phyloP scores from a whole-genome alignment of 1,140 invertebrate species.

The Sminthurinus signatus region DNA sequence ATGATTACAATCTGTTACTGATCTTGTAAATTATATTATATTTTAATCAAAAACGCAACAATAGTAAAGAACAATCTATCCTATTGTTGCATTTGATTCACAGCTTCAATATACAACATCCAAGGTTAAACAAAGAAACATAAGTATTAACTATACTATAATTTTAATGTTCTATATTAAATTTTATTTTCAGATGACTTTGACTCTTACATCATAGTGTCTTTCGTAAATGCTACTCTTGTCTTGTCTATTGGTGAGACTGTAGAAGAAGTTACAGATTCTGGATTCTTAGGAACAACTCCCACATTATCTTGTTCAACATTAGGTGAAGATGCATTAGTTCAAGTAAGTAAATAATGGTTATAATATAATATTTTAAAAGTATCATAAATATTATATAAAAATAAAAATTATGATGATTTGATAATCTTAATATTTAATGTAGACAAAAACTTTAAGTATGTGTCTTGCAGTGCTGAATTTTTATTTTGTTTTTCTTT shows the following conservation, averaged over 20 bases:
- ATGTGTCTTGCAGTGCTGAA: constrained; percentile 19
- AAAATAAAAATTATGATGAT: constrained; percentile 7
- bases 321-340: constrained; percentile 92
- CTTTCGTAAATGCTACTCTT: constrained; percentile 98
- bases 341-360: constrained; percentile 77
- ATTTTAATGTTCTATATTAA: not conserved
- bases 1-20: constrained; percentile 34
- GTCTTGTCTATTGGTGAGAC: constrained; percentile 99
- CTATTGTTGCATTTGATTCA: too few relatives aligned
- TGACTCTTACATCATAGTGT: constrained; percentile 99
- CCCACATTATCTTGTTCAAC: constrained; percentile 95
- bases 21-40: too few relatives aligned
- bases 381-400: not conserved
- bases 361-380: not conserved
- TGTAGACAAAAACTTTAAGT: not conserved
- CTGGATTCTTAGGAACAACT: constrained; percentile 96
- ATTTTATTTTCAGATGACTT: constrained; percentile 74
- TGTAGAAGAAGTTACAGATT: constrained; percentile 99
- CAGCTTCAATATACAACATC: too few relatives aligned
- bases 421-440: not conserved
- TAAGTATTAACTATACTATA: not conserved
- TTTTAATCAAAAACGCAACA: too few relatives aligned
- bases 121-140: too few relatives aligned
- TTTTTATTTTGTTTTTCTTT: not conserved
- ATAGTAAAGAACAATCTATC: too few relatives aligned